These are phyloP conservation scores for Psammodynastes pulverulentus DNA, from an alignment of 2,113 vertebrate genomes.

Conservation along the genomic window DNA sequence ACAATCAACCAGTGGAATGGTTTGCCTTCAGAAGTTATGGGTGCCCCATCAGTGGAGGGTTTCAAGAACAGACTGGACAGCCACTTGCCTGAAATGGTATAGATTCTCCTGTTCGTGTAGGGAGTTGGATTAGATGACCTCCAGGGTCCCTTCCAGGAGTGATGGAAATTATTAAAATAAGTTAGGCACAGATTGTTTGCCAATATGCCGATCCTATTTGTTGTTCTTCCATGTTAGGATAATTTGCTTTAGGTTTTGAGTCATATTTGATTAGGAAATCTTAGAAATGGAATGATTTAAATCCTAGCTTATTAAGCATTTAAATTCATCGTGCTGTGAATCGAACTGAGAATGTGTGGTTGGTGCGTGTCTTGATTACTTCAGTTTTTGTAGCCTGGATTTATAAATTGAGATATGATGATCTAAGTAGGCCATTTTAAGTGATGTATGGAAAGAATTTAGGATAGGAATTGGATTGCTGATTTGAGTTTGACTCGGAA, in stretches of 20 bases:
- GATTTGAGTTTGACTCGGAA: background rate
- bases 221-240: background rate
- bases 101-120: background rate
- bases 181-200: background rate
- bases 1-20: background rate
- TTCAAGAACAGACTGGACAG: background rate
- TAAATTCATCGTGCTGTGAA: background rate
- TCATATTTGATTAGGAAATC: background rate
- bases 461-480: background rate
- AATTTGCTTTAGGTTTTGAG: background rate
- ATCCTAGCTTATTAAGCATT: background rate
- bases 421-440: background rate
- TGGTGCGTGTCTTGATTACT: background rate
- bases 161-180: background rate
- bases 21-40: background rate
- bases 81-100: background rate
- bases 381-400: background rate
- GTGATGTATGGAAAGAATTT: background rate
- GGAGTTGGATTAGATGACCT: background rate
- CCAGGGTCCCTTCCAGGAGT: background rate
- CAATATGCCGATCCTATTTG: background rate
- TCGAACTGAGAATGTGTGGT: background rate
- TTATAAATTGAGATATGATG: background rate
- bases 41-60: background rate
- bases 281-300: background rate